Evolutionary conservation across 2,113 vertebrate species (phyloP).

Genomic region (Nematolebias whitei): DNA sequence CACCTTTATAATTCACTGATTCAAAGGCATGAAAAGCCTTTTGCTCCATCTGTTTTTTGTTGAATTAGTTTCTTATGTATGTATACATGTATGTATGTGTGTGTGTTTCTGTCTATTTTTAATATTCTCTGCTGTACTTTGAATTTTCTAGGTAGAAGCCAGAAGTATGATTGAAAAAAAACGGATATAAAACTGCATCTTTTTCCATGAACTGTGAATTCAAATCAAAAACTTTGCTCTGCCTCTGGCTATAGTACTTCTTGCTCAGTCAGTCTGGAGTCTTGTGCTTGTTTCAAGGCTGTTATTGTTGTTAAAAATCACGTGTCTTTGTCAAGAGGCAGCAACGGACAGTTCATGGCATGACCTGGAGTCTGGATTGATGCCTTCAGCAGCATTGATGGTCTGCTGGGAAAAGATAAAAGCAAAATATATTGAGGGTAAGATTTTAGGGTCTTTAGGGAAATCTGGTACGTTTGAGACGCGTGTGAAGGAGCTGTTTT

Average conservation of each 20-base stretch:
- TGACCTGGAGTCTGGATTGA: conserved; percentile 28
- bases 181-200: conserved; percentile 24
- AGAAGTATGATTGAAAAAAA: conserved; percentile 12
- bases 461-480: not conserved
- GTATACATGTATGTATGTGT: too few relatives aligned
- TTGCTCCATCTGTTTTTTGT: conserved; percentile 18
- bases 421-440: not conserved
- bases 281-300: conserved; percentile 25
- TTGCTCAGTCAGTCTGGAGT: conserved; percentile 15
- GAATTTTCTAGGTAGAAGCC: conserved; percentile 23
- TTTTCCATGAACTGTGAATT: conserved; percentile 34
- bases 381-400: conserved; percentile 15
- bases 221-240: conserved; percentile 39
- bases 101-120: too few relatives aligned
- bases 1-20: conserved; percentile 53
- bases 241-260: conserved; percentile 23
- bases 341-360: conserved; percentile 8
- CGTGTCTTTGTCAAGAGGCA: conserved; percentile 9
- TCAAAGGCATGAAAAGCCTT: conserved; percentile 7
- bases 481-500: conserved; percentile 15
- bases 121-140: not conserved
- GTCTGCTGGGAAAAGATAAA: not conserved
- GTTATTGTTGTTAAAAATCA: conserved; percentile 47
- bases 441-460: not conserved
- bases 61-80: not conserved